Percentiles rank a stretch among this genome's conserved stretches.
Evolutionary conservation across 2,797 vertebrate genomes (phyloP).

Genomic region (Malacoraja senta): DNA sequence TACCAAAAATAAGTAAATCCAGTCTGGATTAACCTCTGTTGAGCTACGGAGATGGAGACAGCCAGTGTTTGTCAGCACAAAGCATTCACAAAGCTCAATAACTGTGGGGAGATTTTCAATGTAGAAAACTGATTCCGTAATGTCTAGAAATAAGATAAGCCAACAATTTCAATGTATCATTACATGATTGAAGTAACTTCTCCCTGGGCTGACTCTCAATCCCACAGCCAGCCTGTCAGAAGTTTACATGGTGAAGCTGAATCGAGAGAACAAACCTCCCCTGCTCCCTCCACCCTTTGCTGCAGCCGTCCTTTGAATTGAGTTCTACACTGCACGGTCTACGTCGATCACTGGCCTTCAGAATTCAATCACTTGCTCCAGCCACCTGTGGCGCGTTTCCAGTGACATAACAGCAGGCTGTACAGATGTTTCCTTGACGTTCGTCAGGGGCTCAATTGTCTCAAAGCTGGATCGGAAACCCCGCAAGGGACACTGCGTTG

Average conservation of each 20-base stretch:
- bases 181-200: neutral
- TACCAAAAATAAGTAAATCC: neutral
- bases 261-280: neutral
- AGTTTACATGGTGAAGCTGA: neutral
- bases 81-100: neutral
- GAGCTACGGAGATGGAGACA: no score
- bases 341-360: neutral
- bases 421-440: neutral
- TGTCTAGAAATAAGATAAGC: slow-evolving; percentile 3
- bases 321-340: neutral
- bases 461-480: neutral
- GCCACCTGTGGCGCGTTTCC: neutral
- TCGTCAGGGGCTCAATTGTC: neutral
- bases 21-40: neutral
- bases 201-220: neutral
- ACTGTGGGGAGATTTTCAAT: neutral
- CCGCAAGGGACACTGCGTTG: neutral
- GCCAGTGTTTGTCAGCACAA: neutral
- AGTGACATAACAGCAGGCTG: neutral
- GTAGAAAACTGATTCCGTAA: neutral
- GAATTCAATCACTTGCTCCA: neutral
- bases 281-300: neutral
- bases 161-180: neutral
- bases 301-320: neutral
- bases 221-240: neutral